Conservation (phyloP, 1,140 invertebrate species). For the Sesamia nonagrioides region DNA sequence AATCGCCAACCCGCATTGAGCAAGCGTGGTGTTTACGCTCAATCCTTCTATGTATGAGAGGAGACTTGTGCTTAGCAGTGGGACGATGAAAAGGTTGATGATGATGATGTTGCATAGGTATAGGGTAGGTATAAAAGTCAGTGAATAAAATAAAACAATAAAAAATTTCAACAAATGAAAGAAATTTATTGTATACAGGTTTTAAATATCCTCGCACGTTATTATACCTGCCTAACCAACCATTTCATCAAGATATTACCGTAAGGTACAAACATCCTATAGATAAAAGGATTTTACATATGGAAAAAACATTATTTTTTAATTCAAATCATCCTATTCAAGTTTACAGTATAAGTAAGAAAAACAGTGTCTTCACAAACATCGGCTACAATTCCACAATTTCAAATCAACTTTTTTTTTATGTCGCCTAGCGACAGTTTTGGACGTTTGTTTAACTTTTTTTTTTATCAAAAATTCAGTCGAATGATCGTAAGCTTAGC, state of each 20-base stretch:
- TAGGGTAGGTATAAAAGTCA: not conserved
- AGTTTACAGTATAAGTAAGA: constrained; percentile 74
- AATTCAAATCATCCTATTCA: constrained; percentile 78
- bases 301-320: constrained; percentile 68
- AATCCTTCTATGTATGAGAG: no score
- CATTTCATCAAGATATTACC: constrained; percentile 82
- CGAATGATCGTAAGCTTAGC: constrained; percentile 77
- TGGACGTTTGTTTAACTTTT: constrained; percentile 81
- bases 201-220: constrained; percentile 85
- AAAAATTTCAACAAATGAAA: constrained; percentile 86
- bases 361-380: constrained; percentile 72
- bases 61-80: no score
- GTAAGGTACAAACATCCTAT: constrained; percentile 85
- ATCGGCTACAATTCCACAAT: constrained; percentile 84
- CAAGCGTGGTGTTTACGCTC: no score
- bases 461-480: constrained; percentile 80
- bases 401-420: constrained; percentile 79
- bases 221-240: constrained; percentile 84
- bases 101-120: no score
- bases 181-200: constrained; percentile 88
- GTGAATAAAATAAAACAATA: constrained; percentile 78
- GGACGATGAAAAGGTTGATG: no score
- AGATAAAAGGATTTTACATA: constrained; percentile 83
- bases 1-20: no score
- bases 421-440: constrained; percentile 81